Base-by-base conservation (phyloP, 2,113 vertebrate genomes). In the Shinisaurus crocodilurus region DNA sequence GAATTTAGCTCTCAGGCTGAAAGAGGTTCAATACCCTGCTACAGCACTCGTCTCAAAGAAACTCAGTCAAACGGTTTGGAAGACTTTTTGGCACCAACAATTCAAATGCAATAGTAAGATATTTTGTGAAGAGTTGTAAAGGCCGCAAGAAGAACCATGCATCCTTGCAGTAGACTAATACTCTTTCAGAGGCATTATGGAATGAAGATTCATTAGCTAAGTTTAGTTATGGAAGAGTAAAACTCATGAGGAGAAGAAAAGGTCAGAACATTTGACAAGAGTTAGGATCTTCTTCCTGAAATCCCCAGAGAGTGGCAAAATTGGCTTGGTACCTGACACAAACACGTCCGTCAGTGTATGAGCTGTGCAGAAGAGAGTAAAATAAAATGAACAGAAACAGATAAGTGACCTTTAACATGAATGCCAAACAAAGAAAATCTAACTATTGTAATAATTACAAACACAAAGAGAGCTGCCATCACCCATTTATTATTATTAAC, bases 341-440 rank as follows among this genome's bases (percentile, higher is more conserved):
- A 91, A 4, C 82, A 92, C 92, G 0, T 34, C 89, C 91, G 25
- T 34, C 70, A 91, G 76, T 29, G n/a, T 20, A 3, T 57, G n/a
- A 87, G 0, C 65, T 65, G 1, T 60, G 3, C 72, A 76, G 10
- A 88, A 77, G 15, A 76, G 10, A 67, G 8, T 79, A 70, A 79
- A 91, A 87, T 32, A 40, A 89, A 88, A 81, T 34, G 70, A 80
- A 91, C 85, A 86, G 1, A 5, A 40, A 84, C 18, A 43, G 18
- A 63, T 86, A 70, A 18, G 37, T 86, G 89, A 54, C 60, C 89
- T 90, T 50, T 90, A 67, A 67, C 82, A 40, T 90, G 81, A 86
- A 81, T 69, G 65, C 37, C 48, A 86, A 85, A 76, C 63, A 86
- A 45, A 90, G 63, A 20, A 85, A 80, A 80, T 25, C 40, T 70